These are phyloP conservation scores for Tipula lateralis DNA, from an alignment of 2,888 invertebrate species.

Conservation along the genomic window DNA sequence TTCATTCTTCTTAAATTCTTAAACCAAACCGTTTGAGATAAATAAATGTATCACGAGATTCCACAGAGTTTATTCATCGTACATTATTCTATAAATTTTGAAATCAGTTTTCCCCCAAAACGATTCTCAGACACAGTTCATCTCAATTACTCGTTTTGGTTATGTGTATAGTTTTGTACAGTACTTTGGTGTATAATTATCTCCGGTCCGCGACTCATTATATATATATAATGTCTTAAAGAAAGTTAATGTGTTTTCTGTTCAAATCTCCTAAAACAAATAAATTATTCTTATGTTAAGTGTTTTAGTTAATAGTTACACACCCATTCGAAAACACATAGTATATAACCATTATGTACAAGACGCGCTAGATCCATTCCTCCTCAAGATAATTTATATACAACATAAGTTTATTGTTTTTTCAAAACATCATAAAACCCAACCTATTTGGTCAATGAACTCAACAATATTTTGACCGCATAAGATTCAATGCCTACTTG, in stretches of 20 bases:
- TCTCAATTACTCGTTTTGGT: not conserved
- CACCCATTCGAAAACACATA: not conserved
- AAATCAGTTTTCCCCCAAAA: not conserved
- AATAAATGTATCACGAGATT: not conserved
- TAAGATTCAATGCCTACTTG: not conserved
- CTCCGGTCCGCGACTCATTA: too few relatives aligned
- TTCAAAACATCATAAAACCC: not conserved
- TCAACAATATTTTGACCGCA: not conserved
- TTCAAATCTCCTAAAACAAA: too few relatives aligned
- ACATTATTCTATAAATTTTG: not conserved
- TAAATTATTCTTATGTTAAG: not conserved
- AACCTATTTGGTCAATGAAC: not conserved
- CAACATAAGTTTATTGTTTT: not conserved
- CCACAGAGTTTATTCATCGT: not conserved
- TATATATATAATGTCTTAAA: too few relatives aligned
- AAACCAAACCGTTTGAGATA: not conserved
- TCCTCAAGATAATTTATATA: not conserved
- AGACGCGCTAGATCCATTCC: not conserved
- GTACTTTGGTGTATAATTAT: too few relatives aligned
- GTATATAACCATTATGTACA: not conserved
- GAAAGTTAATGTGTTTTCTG: too few relatives aligned
- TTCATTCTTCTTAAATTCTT: conserved; percentile 1
- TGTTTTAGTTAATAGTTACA: not conserved
- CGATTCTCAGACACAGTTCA: not conserved
- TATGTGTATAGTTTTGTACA: too few relatives aligned